These are phyloP conservation scores for Drosophila littoralis DNA, from an alignment of 1,140 invertebrate genomes.

Conservation along the genomic window DNA sequence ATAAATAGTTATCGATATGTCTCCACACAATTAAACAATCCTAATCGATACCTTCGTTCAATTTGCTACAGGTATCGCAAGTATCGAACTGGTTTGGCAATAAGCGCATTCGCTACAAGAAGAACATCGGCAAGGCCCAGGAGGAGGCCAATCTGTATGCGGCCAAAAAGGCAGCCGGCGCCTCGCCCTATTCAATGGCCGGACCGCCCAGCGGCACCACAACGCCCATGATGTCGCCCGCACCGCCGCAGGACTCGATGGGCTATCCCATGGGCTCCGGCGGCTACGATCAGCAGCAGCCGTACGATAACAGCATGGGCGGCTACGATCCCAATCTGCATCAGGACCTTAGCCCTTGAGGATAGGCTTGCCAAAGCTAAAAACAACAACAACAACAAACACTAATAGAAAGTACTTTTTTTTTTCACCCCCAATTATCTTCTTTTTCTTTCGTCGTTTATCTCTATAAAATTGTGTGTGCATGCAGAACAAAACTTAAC, in stretches of 20 bases:
- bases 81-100: constrained; percentile 99
- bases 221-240: constrained; percentile 96
- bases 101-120: constrained; percentile 99
- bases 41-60: neutral
- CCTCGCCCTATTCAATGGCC: constrained; percentile 96
- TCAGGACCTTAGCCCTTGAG: constrained; percentile 89
- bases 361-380: constrained; percentile 62
- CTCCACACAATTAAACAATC: too few relatives aligned
- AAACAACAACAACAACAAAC: constrained; percentile 27
- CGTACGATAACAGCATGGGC: constrained; percentile 93
- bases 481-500: too few relatives aligned
- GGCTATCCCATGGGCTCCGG: constrained; percentile 94
- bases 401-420: neutral
- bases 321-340: constrained; percentile 94
- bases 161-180: constrained; percentile 98
- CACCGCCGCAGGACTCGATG: constrained; percentile 94
- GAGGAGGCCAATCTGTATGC: constrained; percentile 99
- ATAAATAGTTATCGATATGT: neutral
- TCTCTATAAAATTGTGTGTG: too few relatives aligned
- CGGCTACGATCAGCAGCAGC: constrained; percentile 93
- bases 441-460: too few relatives aligned
- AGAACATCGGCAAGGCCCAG: constrained; percentile 99
- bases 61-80: constrained; percentile 85
- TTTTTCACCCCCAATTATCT: too few relatives aligned
- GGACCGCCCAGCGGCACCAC: constrained; percentile 92